Conservation (phyloP, 1,140 invertebrate genomes). For the Meteorus sp. region DNA sequence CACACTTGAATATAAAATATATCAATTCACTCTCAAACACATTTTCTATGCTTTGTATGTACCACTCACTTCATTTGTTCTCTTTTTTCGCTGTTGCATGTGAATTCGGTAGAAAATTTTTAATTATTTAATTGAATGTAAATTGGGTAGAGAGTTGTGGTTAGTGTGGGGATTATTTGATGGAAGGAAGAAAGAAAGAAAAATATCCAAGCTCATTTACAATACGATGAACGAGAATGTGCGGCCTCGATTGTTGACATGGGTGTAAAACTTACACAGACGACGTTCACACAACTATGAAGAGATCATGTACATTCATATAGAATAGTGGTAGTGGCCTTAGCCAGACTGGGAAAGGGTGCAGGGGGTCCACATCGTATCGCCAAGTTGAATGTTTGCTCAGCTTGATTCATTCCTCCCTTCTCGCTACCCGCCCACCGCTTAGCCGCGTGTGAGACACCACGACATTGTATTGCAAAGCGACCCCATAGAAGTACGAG, state of each 20-base stretch:
- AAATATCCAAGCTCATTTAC: constrained; percentile 17
- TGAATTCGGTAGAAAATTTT: too few species aligned
- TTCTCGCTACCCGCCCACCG: constrained; percentile 18
- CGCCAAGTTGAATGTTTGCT: constrained; percentile 58
- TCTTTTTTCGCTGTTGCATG: too few species aligned
- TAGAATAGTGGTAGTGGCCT: too few species aligned
- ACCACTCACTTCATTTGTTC: too few species aligned
- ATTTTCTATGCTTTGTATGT: too few species aligned
- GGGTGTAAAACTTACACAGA: neutral
- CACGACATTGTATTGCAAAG: too few species aligned
- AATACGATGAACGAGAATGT: constrained; percentile 10
- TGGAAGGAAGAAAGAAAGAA: neutral
- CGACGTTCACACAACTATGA: neutral
- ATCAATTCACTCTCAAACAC: too few species aligned
- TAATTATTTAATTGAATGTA: too few species aligned
- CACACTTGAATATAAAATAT: too few species aligned
- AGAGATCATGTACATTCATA: neutral
- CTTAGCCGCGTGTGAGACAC: neutral
- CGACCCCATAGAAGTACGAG: too few species aligned
- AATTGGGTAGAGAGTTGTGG: neutral
- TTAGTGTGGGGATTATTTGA: neutral
- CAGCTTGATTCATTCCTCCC: constrained; percentile 58
- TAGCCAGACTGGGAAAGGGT: constrained; percentile 10
- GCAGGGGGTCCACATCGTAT: constrained; percentile 43
- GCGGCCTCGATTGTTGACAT: neutral